A percentile compares a stretch with the other conserved stretches of the same genome.
These are phyloP conservation scores for Acestrorhynchus altus DNA, from an alignment of 2,797 vertebrate species.

Conservation along the genomic window DNA sequence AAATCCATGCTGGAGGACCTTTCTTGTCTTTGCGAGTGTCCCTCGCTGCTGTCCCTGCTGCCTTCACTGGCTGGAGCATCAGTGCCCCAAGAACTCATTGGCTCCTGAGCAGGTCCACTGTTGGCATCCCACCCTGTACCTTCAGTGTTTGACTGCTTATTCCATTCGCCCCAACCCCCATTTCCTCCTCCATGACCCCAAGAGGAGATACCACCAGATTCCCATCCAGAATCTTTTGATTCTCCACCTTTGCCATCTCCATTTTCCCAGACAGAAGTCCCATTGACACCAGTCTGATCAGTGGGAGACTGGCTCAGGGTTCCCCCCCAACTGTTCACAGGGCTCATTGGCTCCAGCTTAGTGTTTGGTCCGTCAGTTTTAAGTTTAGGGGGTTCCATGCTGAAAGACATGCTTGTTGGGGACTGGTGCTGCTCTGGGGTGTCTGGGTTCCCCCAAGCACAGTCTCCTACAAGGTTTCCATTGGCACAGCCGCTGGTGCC, in stretches of 20 bases:
- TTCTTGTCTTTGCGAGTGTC: conserved; percentile 75
- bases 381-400: conserved; percentile 89
- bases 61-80: conserved; percentile 80
- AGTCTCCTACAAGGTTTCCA: conserved; percentile 73
- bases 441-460: conserved; percentile 87
- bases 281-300: conserved; percentile 81
- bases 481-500: conserved; percentile 81
- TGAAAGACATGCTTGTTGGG: conserved; percentile 89
- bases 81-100: conserved; percentile 80
- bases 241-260: conserved; percentile 84
- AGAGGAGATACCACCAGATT: conserved; percentile 77
- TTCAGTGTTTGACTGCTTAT: conserved; percentile 82
- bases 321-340: conserved; percentile 84
- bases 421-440: conserved; percentile 85
- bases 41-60: conserved; percentile 83
- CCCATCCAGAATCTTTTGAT: conserved; percentile 83
- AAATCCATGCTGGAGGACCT: conserved; percentile 76
- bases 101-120: conserved; percentile 76
- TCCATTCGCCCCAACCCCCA: conserved; percentile 82
- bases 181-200: conserved; percentile 78
- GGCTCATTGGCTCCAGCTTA: conserved; percentile 73
- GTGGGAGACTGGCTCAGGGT: conserved; percentile 85
- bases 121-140: conserved; percentile 81
- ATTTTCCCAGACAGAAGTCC: conserved; percentile 83
- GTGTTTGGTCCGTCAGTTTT: conserved; percentile 90